phyloP scores from a whole-genome alignment of 2,797 vertebrate species.

The Phataginus tetradactyla region DNA sequence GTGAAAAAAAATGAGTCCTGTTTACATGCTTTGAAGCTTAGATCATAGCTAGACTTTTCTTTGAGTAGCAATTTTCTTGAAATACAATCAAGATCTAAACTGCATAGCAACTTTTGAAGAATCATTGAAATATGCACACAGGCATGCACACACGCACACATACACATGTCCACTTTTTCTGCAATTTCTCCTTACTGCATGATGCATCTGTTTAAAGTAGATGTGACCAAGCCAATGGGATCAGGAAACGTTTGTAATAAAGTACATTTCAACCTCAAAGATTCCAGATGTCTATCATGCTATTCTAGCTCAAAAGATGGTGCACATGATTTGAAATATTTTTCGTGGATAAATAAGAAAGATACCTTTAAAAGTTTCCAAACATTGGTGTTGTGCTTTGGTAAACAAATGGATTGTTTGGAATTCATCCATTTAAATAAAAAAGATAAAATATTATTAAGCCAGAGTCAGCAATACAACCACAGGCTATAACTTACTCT shows the following conservation, averaged over 20 bases:
- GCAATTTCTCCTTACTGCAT: neutral
- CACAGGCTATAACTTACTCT: neutral
- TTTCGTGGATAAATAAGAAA: neutral
- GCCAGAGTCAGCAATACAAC: neutral
- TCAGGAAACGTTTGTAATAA: neutral
- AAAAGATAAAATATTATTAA: neutral
- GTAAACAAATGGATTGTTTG: neutral
- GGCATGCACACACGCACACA: fast-evolving
- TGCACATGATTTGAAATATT: neutral
- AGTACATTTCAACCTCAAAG: neutral
- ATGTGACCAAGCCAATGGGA: neutral
- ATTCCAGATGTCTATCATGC: neutral
- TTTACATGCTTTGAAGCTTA: neutral
- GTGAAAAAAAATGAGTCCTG: neutral
- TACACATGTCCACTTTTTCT: neutral
- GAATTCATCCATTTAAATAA: neutral
- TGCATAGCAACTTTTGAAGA: neutral
- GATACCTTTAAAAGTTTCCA: neutral
- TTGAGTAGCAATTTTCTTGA: neutral
- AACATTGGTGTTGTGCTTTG: neutral
- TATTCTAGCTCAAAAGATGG: neutral
- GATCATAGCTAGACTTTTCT: neutral
- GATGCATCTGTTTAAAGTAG: neutral
- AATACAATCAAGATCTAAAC: neutral
- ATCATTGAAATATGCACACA: neutral